These are phyloP conservation scores for Prochilodus magdalenae DNA, from an alignment of 2,113 vertebrate genomes.

Conservation along the genomic window DNA sequence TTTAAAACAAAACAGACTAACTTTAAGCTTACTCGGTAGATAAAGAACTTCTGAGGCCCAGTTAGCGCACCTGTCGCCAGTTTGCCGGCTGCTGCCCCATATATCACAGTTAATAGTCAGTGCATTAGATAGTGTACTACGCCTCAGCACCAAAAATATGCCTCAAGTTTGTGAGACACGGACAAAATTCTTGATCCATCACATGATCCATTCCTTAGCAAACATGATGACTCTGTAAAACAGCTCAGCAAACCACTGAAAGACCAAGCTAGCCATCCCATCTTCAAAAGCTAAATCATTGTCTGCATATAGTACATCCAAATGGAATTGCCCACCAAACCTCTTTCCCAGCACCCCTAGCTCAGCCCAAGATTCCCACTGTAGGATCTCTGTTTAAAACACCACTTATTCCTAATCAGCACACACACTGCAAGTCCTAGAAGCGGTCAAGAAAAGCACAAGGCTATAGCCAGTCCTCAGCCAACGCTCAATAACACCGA, in stretches of 20 bases:
- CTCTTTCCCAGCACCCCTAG: background rate
- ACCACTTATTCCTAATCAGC: conserved; percentile 27
- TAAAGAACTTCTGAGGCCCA: too few relatives aligned
- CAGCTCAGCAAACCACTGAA: background rate
- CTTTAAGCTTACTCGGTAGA: too few relatives aligned
- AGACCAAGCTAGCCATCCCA: background rate
- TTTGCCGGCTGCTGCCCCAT: too few relatives aligned
- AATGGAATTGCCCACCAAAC: background rate
- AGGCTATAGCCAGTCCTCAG: background rate
- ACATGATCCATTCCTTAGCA: background rate
- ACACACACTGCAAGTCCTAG: conserved; percentile 13
- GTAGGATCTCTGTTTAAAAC: conserved; percentile 23
- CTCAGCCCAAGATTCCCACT: background rate
- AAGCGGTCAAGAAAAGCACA: background rate
- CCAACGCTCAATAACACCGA: background rate
- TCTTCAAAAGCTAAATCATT: background rate
- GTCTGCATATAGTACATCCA: conserved; percentile 10
- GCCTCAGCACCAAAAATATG: too few relatives aligned
- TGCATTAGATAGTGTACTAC: too few relatives aligned
- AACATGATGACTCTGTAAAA: background rate
- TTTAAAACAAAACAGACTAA: too few relatives aligned
- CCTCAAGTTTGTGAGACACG: too few relatives aligned
- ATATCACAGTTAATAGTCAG: too few relatives aligned
- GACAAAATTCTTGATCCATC: background rate
- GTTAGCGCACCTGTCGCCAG: too few relatives aligned